phyloP scores from a whole-genome alignment of 2,113 vertebrate genomes.

The Chauna torquata region DNA sequence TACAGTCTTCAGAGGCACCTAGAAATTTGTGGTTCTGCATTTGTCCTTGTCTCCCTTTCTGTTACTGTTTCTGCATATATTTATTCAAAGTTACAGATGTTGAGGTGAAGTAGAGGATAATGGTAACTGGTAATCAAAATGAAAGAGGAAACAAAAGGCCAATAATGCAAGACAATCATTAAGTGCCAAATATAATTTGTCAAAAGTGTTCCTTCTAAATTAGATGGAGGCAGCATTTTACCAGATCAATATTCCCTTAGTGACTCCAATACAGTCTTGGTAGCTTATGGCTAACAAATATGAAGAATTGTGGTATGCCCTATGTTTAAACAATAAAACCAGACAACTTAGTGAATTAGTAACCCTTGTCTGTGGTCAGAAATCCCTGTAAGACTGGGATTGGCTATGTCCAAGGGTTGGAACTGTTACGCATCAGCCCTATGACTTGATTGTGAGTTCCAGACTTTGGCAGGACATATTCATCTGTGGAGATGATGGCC shows the following conservation, averaged over 20 bases:
- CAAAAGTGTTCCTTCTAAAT: neutral
- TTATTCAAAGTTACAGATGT: neutral
- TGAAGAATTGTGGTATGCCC: neutral
- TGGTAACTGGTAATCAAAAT: neutral
- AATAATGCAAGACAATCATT: neutral
- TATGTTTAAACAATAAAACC: neutral
- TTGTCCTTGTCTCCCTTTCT: neutral
- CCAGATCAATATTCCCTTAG: neutral
- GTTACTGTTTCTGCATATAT: neutral
- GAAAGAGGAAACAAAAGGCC: neutral
- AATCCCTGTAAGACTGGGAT: neutral
- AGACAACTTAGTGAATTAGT: neutral
- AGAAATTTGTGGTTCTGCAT: neutral
- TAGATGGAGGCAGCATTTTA: neutral
- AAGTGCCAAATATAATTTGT: constrained; percentile 10
- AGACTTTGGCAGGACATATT: neutral
- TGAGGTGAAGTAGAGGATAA: neutral
- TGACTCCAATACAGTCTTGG: neutral
- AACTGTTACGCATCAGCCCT: neutral
- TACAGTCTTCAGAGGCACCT: neutral
- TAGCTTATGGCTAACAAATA: neutral
- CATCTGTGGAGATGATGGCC: neutral
- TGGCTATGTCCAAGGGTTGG: neutral
- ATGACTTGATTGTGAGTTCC: neutral
- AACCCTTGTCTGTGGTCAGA: neutral